phyloP scores from a whole-genome alignment of 2,113 vertebrate genomes.

The Perca fluviatilis region DNA sequence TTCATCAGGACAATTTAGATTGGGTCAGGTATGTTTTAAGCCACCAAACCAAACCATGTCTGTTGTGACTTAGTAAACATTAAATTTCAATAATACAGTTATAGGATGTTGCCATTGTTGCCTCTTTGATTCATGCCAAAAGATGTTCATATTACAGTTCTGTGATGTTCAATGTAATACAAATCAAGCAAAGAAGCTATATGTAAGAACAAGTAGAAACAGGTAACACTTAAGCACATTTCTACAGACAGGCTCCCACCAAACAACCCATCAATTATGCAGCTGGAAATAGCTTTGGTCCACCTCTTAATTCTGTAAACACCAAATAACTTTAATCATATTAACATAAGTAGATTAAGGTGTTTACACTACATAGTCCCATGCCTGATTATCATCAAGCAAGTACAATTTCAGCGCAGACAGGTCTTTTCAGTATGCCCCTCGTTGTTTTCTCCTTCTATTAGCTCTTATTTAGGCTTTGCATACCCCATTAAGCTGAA shows the following conservation, averaged over 20 bases:
- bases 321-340: constrained; percentile 40
- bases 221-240: background rate
- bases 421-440: constrained; percentile 28
- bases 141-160: background rate
- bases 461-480: constrained; percentile 35
- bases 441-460: constrained; percentile 24
- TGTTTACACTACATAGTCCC: constrained; percentile 50
- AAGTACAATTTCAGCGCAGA: constrained; percentile 34
- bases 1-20: background rate
- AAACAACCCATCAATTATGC: background rate
- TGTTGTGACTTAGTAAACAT: background rate
- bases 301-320: constrained; percentile 30
- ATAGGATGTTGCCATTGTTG: background rate
- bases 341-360: constrained; percentile 64
- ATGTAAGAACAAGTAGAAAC: background rate
- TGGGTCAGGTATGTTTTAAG: background rate
- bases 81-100: too few species aligned
- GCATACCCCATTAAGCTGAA: constrained; percentile 32
- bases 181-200: background rate
- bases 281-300: constrained; percentile 4
- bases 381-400: constrained; percentile 44
- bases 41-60: background rate
- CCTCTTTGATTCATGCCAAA: background rate
- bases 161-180: background rate
- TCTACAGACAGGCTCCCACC: background rate